phyloP scores from a whole-genome alignment of 1,140 invertebrate genomes.

The Pseudomyrmex gracilis region DNA sequence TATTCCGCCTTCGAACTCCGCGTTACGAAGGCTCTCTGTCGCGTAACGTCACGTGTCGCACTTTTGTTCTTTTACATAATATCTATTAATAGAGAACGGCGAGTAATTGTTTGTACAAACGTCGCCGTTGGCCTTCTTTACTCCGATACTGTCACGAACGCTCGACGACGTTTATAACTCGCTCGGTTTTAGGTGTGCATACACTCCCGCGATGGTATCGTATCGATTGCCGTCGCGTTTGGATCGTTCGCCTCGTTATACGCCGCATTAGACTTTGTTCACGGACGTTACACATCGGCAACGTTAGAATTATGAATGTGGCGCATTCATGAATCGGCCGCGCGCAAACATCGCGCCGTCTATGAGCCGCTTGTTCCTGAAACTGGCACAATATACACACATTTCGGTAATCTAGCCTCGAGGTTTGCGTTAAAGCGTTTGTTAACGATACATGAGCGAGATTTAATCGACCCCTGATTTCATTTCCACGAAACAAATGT shows the following conservation, averaged over 20 bases:
- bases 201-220: constrained; percentile 10
- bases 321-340: constrained; percentile 55
- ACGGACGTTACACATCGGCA: constrained; percentile 38
- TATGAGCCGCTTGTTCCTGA: constrained; percentile 50
- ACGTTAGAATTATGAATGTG: constrained; percentile 59
- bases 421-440: constrained; percentile 3
- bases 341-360: constrained; percentile 21
- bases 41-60: neutral
- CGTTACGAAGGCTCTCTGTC: constrained; percentile 12
- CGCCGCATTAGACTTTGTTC: constrained; percentile 47
- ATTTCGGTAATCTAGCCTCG: constrained; percentile 26
- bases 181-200: constrained; percentile 5
- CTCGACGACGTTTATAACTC: constrained; percentile 31
- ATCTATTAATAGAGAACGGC: constrained; percentile 44
- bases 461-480: neutral
- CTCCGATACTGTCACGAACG: constrained; percentile 13
- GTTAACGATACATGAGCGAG: neutral
- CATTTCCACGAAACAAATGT: neutral
- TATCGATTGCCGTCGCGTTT: constrained; percentile 39
- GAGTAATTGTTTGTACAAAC: constrained; percentile 29
- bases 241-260: constrained; percentile 43
- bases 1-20: constrained; percentile 11
- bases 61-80: constrained; percentile 47
- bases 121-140: constrained; percentile 57
- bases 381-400: constrained; percentile 27